These are phyloP conservation scores for Coenonympha glycerion DNA, from an alignment of 2,888 invertebrate genomes.

Conservation along the genomic window DNA sequence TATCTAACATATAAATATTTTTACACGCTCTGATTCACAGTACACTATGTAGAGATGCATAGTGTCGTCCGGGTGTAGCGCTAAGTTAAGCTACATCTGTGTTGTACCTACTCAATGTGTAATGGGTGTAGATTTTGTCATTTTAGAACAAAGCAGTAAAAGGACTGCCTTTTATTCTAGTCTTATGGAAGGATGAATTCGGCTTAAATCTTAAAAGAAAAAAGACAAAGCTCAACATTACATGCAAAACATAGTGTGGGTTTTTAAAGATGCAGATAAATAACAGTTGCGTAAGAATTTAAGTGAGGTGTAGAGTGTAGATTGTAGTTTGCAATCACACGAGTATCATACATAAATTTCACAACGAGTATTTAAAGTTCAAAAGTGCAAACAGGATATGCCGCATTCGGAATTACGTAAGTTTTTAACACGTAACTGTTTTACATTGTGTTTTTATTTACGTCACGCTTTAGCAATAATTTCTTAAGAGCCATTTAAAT, in stretches of 20 bases:
- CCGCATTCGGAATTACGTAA: slow-evolving; percentile 8
- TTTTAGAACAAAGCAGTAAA: too few relatives aligned
- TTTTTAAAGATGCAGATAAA: background rate
- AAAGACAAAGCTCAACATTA: background rate
- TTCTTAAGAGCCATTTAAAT: slow-evolving; percentile 26
- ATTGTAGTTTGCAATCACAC: too few relatives aligned
- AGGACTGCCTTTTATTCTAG: too few relatives aligned
- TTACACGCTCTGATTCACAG: too few relatives aligned
- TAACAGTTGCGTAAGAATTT: background rate
- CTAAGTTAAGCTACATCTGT: too few relatives aligned
- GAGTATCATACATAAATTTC: background rate
- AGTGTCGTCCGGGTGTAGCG: too few relatives aligned
- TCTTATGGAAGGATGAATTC: too few relatives aligned
- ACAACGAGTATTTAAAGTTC: slow-evolving; percentile 4
- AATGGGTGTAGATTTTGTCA: too few relatives aligned
- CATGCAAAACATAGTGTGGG: background rate
- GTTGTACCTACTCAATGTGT: too few relatives aligned
- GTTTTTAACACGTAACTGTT: slow-evolving; percentile 17
- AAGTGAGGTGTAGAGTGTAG: background rate
- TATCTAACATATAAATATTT: too few relatives aligned
- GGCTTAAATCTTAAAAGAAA: background rate
- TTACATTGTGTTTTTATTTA: slow-evolving; percentile 26
- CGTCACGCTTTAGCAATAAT: slow-evolving; percentile 30
- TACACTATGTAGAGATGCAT: too few relatives aligned
- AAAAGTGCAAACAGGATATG: slow-evolving; percentile 8